These are phyloP conservation scores for Coenonympha glycerion DNA, from an alignment of 2,888 invertebrate species.

Conservation along the genomic window DNA sequence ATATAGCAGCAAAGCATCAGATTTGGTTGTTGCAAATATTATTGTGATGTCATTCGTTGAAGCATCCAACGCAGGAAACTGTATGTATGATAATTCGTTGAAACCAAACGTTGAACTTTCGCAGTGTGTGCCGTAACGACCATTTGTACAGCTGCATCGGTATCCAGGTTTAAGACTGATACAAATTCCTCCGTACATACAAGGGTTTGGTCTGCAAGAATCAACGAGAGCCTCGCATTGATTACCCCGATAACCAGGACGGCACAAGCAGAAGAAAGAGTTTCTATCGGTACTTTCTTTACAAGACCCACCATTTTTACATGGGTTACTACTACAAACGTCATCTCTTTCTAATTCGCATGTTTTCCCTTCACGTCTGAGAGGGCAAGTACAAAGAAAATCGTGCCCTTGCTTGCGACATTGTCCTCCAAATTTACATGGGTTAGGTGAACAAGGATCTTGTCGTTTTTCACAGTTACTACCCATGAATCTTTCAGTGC, in stretches of 20 bases:
- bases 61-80: conserved; percentile 88
- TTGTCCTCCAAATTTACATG: conserved; percentile 88
- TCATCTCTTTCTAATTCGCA: conserved; percentile 91
- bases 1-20: conserved; percentile 90
- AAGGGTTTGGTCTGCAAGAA: conserved; percentile 95
- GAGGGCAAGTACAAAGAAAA: conserved; percentile 88
- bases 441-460: conserved; percentile 93
- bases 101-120: conserved; percentile 94
- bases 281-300: conserved; percentile 90
- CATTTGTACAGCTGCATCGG: conserved; percentile 89
- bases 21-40: conserved; percentile 92
- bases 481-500: conserved; percentile 89
- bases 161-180: conserved; percentile 92
- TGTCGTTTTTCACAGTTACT: conserved; percentile 87
- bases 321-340: conserved; percentile 89
- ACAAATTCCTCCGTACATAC: conserved; percentile 91
- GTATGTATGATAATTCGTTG: conserved; percentile 90
- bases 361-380: conserved; percentile 85
- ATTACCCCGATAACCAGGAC: conserved; percentile 93
- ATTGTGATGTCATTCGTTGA: conserved; percentile 94
- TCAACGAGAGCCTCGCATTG: conserved; percentile 92
- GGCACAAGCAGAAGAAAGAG: conserved; percentile 93
- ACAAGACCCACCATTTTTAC: conserved; percentile 93
- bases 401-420: conserved; percentile 90
- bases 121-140: conserved; percentile 92